Evolutionary conservation across 2,797 vertebrate species (phyloP), one percentile per base, ranked within the genome.

Genomic region (Steatocranus sp.): DNA sequence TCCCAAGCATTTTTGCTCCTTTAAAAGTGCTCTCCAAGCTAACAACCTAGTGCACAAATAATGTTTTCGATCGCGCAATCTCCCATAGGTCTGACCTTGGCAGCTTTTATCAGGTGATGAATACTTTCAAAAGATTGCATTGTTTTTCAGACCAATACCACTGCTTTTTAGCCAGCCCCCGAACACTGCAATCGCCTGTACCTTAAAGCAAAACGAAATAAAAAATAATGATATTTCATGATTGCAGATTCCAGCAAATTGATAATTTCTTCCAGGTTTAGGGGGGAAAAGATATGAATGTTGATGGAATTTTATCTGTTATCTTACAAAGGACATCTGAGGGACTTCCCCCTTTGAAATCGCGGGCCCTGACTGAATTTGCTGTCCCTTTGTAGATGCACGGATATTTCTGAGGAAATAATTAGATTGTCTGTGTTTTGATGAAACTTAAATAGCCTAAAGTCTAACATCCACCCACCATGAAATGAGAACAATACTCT

Each of bases 101-200:
- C 89, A 53, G 91, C 91, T 93, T 93, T 94, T 93, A 95, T 95
- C 94, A 90, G 90, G 73, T 85, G 84, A 93, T 94, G 91, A 91
- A 92, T 91, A 87, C 88, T 91, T 84, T 82, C 66, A 92, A 91
- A 89, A 93, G 90, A 94, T 93, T 91, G 88, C 86, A 83, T 87
- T 81, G 81, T 91, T 91, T 90, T 90, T 20, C 83, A 78, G 80
- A 85, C 54, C 54, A 48, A 7, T 48, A 73, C 25, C 66, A 3
- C 79, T 76, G 79, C 75, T 86, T 84, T 86, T 85, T 43, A 80
- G 32, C 76, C 36, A 11, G 15, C 43, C 17, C 15, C 49, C 12
- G 53, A 79, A 83, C 77, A 32, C 68, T 20, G 81, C 83, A 86
- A 61, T 88, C 81, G 4, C 79, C 49, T 89, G 70, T 83, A 54